phyloP scores from a whole-genome alignment of 64 coral and sea anemone genomes.

The Montipora sp. region DNA sequence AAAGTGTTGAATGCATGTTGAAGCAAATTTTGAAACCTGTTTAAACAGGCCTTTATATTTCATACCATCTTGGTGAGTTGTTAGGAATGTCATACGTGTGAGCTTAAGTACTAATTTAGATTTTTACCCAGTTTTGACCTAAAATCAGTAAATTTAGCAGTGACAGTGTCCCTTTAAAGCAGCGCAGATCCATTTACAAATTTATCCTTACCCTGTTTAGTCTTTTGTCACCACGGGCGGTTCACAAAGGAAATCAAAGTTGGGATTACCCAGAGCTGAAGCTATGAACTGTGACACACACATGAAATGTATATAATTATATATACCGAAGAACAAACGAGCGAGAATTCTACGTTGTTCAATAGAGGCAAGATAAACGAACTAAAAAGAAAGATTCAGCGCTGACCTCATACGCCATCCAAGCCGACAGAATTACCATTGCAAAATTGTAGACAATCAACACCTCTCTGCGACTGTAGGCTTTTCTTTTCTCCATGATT shows the following conservation, averaged over 20 bases:
- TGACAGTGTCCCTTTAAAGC: no score
- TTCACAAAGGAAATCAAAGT: slow-evolving; percentile 87
- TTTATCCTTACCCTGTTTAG: slow-evolving; percentile 61
- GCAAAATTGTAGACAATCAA: slow-evolving; percentile 84
- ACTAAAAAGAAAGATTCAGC: no score
- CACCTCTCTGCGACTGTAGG: slow-evolving; percentile 60
- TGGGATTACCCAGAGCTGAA: slow-evolving; percentile 68
- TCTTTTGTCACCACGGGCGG: slow-evolving; percentile 72
- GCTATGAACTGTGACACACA: slow-evolving; percentile 78
- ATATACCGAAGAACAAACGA: no score
- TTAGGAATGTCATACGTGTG: no score
- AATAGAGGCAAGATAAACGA: not conserved
- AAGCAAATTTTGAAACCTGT: no score
- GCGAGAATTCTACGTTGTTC: no score
- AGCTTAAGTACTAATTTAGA: no score
- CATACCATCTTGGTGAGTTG: no score
- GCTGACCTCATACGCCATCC: slow-evolving; percentile 93
- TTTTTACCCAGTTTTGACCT: no score
- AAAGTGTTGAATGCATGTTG: no score
- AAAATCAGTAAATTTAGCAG: no score
- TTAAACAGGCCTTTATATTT: no score
- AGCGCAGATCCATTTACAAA: not conserved
- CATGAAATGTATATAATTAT: not conserved
- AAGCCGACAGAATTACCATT: slow-evolving; percentile 77
- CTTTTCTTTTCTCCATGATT: slow-evolving; percentile 83